phyloP scores from a whole-genome alignment of 2,113 vertebrate genomes.

The Ancistrus triradiatus region DNA sequence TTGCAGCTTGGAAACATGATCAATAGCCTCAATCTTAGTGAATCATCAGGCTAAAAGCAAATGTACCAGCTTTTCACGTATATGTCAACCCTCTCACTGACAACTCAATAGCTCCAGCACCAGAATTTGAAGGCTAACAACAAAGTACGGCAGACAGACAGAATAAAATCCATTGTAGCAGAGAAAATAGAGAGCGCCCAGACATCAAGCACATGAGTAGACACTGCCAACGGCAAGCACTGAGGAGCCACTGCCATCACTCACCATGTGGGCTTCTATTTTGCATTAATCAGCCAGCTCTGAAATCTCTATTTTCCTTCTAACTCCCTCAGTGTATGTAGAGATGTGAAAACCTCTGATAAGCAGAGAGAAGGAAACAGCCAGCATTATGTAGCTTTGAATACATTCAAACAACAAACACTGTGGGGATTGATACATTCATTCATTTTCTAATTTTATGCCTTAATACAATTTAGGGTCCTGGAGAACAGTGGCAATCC shows the following conservation, averaged over 20 bases:
- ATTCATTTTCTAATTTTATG: too few species aligned
- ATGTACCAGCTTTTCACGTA: slow-evolving; percentile 28
- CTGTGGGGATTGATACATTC: background rate
- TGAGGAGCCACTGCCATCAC: background rate
- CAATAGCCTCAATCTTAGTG: slow-evolving; percentile 42
- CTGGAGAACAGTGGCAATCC: too few species aligned
- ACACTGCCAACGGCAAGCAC: slow-evolving; percentile 2
- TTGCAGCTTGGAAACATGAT: slow-evolving; percentile 49
- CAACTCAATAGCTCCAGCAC: slow-evolving; percentile 32
- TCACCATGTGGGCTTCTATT: slow-evolving; percentile 37
- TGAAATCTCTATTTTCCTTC: slow-evolving; percentile 29
- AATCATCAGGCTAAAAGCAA: slow-evolving; percentile 46
- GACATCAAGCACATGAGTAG: slow-evolving; percentile 18
- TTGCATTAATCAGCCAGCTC: slow-evolving; percentile 39
- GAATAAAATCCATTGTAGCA: slow-evolving; percentile 27
- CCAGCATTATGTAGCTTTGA: slow-evolving; percentile 13
- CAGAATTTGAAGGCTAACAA: slow-evolving; percentile 27
- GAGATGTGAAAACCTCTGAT: too few species aligned
- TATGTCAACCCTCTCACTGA: slow-evolving; percentile 29
- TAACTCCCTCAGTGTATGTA: slow-evolving; percentile 2
- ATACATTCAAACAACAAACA: slow-evolving; percentile 9
- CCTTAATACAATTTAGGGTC: too few species aligned
- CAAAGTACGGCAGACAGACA: slow-evolving; percentile 23
- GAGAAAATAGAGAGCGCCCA: slow-evolving; percentile 5
- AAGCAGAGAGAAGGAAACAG: background rate